Evolutionary conservation across 1,140 invertebrate species (phyloP).

Genomic region (Trachelipus rathkii): DNA sequence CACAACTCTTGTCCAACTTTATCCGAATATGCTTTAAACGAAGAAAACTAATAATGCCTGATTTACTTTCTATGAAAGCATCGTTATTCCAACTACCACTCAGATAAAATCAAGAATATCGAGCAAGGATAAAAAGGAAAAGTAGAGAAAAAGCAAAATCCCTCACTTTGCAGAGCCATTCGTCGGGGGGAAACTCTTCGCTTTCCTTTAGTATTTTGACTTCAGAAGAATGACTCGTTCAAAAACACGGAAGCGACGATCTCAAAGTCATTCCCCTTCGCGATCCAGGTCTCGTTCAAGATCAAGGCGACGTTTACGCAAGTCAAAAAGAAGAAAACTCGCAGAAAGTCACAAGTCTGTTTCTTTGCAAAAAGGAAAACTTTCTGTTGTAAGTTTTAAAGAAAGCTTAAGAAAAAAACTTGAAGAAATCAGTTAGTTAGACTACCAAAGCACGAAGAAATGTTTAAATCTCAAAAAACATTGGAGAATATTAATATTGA

Average conservation of each 20-base stretch:
- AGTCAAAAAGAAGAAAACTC: neutral
- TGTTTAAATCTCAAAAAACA: neutral
- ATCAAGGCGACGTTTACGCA: neutral
- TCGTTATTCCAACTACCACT: neutral
- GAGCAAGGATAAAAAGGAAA: neutral
- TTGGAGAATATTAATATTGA: too few relatives aligned
- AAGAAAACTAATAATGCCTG: neutral
- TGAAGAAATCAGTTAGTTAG: too few relatives aligned
- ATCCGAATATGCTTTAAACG: neutral
- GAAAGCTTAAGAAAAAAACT: neutral
- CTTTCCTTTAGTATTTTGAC: neutral
- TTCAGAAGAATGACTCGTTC: neutral
- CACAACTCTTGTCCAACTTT: neutral
- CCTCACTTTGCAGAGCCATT: neutral
- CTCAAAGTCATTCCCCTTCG: neutral
- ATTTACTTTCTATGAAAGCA: neutral
- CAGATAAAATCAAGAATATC: neutral
- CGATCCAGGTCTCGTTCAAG: neutral
- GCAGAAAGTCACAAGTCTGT: neutral
- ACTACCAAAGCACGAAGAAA: too few relatives aligned
- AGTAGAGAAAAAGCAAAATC: neutral
- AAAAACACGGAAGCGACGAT: neutral
- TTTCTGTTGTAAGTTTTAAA: neutral
- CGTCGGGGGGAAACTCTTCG: neutral
- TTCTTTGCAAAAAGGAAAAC: neutral